Conservation (phyloP, 2,888 invertebrate genomes). For the Oasisia sp. region DNA sequence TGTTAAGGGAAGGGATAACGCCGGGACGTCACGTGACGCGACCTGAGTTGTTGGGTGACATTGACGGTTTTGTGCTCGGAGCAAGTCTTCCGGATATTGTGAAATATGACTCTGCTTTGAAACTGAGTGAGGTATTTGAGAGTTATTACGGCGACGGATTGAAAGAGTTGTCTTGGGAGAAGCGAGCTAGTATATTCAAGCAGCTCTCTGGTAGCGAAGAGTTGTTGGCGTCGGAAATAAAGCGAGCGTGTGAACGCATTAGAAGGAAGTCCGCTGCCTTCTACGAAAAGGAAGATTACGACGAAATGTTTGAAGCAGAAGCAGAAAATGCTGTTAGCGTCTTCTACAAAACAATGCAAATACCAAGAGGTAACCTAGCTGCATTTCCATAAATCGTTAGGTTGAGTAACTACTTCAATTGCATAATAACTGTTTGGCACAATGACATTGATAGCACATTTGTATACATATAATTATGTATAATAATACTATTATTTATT, state of each 20-base stretch:
- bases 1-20: not conserved
- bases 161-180: not conserved
- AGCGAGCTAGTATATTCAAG: not conserved
- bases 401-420: too few species aligned
- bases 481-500: too few species aligned
- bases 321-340: not conserved
- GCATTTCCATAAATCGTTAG: not conserved
- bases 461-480: not conserved
- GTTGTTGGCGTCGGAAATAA: not conserved
- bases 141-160: not conserved
- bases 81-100: not conserved
- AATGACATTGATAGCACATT: not conserved
- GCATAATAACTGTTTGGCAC: too few species aligned
- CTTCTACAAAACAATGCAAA: not conserved
- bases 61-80: not conserved
- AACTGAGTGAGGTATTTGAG: not conserved
- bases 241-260: not conserved
- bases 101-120: not conserved
- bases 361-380: not conserved
- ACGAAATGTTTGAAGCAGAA: not conserved
- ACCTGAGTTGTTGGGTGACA: not conserved
- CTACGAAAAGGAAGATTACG: not conserved
- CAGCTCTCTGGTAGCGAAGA: not conserved
- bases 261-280: not conserved
- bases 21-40: not conserved